Base-by-base conservation (phyloP, 1,140 invertebrate species). In the Scylla paramamosain region DNA sequence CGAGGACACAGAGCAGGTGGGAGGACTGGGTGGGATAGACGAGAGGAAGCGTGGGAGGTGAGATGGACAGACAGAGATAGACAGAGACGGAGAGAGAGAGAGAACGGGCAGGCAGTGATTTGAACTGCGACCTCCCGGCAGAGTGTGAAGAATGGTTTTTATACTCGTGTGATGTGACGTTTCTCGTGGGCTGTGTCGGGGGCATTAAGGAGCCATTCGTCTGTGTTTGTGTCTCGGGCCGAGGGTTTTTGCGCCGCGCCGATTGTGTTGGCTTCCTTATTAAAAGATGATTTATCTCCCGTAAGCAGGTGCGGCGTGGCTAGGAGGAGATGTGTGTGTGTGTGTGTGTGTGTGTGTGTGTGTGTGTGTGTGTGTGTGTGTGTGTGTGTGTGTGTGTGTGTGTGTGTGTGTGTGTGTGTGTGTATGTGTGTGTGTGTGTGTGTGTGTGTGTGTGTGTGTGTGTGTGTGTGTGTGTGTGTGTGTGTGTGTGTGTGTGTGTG, bases 201-300 rank as follows among this genome's bases (percentile, higher is more conserved):
- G 25, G 83, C 10, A 93, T 93, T 93, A 93, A 88, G 87, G 46
- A 86, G 92, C 52, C 45, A 93, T 93, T 93, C 84, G 87, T 93
- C 84, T 93, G 92, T 88, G 92, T 93, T 86, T 46, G 83, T 59
- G 92, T 67, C 25, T 28, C 8, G n/a, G 28, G 39, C 45, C 2
- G 46, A 59, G 92, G 46, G 92, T 46, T 83, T 32, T 31, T 52
- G 59, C 39, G 46, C 83, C 28, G 84, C 48, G 46, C 46, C 59
- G 39, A 93, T 87, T 59, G 92, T 32, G 92, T 88, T 86, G 29
- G 46, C 12, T 48, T 59, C 31, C 87, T 52, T 93, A 93, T 93
- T 93, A 93, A 93, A 93, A 86, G 29, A 59, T 88, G 12, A 93
- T 93, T 93, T 93, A 45, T 93, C 92, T 93, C 48, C 29, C 28